Base-by-base conservation (phyloP, 2,888 invertebrate genomes). In the Orthosia gothica region DNA sequence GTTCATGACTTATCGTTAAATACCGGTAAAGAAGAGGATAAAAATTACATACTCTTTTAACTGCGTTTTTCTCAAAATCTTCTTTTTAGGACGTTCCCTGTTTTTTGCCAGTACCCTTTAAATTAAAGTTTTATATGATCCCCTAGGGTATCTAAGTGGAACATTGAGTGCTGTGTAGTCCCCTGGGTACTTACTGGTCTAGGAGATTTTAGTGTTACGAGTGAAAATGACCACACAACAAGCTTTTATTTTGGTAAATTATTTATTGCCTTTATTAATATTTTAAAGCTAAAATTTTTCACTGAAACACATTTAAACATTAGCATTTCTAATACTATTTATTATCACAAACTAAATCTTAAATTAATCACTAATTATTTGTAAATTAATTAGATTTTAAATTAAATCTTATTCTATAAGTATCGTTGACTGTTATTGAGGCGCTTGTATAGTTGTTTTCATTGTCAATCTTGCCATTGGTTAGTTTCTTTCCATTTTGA, bases 371-470 rank as follows among this genome's bases (percentile, higher is more conserved):
- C 9, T 55, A 47, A 52, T 66, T 5, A 7, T 71, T 82, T 16
- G n/a, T 5, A 2, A 45, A 18, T 50, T 81, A 72, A 57, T 83
- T 83, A 0, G 65, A 55, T 32, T 68, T 68, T 18, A 83, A 16
- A 74, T 81, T 81, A n/a, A 81, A 68, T 58, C 49, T 70, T 68
- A 83, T 79, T 64, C 81, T 70, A 40, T 68, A 81, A 0, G 67
- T 70, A 50, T 83, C 70, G 23, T 74, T 80, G 0, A 81, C 63
- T 47, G 66, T 79, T 64, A 81, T 70, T 3, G 74, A 83, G 12
- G 81, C 70, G 9, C 57, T 70, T 58, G 67, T 79, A 11, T 52
- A 63, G 11, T 61, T n/a, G 3, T 11, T 59, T 20, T 18, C 62
- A 20, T 59, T 16, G 2, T 12, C 9, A n/a, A 23, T 23, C 7